These are phyloP conservation scores for Enhydra lutris DNA, from an alignment of 2,113 vertebrate species.

Conservation along the genomic window DNA sequence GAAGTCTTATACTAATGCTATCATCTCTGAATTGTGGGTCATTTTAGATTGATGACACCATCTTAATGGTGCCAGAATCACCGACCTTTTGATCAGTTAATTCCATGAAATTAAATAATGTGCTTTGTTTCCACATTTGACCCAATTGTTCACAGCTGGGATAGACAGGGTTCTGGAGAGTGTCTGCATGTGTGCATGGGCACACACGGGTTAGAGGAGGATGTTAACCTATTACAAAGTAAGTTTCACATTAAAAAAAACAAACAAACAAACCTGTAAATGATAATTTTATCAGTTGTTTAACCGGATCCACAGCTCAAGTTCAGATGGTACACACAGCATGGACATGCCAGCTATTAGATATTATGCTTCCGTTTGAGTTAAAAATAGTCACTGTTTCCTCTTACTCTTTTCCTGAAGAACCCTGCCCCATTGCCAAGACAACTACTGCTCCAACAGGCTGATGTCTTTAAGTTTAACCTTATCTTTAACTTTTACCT, in stretches of 20 bases:
- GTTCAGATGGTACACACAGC: neutral
- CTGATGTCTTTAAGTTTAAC: neutral
- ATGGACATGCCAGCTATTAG: neutral
- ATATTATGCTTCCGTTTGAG: neutral
- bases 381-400: neutral
- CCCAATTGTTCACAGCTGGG: neutral
- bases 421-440: fast-evolving
- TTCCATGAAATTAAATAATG: neutral
- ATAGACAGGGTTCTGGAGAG: neutral
- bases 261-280: neutral
- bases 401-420: neutral
- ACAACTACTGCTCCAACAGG: neutral
- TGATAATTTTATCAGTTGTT: neutral
- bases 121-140: neutral
- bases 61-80: neutral
- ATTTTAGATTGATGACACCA: neutral
- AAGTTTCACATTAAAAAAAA: neutral
- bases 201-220: fast-evolving
- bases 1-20: neutral
- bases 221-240: neutral
- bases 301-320: neutral
- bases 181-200: too few relatives aligned
- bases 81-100: neutral
- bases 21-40: neutral
- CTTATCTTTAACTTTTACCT: neutral